Evolutionary conservation across 2,797 vertebrate species (phyloP).

Genomic region (Alauda arvensis): DNA sequence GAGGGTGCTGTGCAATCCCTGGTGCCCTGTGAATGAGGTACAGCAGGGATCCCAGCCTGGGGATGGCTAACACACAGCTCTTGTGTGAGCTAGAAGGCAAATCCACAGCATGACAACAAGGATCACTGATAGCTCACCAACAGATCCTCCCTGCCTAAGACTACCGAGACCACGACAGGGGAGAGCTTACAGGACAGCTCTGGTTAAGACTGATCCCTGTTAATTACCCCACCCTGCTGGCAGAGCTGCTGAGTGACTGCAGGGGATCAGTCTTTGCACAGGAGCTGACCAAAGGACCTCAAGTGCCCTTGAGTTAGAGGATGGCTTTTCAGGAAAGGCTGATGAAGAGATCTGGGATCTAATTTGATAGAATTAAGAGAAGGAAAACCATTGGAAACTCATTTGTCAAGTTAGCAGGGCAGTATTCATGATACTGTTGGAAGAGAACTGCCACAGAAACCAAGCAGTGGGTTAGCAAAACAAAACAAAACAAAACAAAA

Average conservation of each 20-base stretch:
- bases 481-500: background rate
- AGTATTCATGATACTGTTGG: background rate
- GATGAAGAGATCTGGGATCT: background rate
- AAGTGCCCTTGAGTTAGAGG: background rate
- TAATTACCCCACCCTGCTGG: background rate
- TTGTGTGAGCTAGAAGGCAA: background rate
- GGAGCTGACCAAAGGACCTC: background rate
- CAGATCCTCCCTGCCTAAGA: background rate
- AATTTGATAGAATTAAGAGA: background rate
- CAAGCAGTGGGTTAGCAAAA: background rate
- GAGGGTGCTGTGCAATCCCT: background rate
- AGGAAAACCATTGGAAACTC: background rate
- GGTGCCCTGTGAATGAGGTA: background rate
- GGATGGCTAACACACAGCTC: accelerated
- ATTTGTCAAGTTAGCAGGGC: background rate
- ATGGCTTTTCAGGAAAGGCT: background rate
- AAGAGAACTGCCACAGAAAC: background rate
- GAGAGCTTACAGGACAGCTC: background rate
- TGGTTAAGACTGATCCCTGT: background rate
- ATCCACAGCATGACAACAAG: background rate
- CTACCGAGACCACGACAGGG: accelerated
- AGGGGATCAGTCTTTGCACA: background rate
- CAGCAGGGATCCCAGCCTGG: accelerated
- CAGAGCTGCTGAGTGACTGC: background rate
- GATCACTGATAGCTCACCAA: background rate